These are phyloP conservation scores for Melipona beecheii DNA, from an alignment of 2,888 invertebrate genomes.

Conservation along the genomic window DNA sequence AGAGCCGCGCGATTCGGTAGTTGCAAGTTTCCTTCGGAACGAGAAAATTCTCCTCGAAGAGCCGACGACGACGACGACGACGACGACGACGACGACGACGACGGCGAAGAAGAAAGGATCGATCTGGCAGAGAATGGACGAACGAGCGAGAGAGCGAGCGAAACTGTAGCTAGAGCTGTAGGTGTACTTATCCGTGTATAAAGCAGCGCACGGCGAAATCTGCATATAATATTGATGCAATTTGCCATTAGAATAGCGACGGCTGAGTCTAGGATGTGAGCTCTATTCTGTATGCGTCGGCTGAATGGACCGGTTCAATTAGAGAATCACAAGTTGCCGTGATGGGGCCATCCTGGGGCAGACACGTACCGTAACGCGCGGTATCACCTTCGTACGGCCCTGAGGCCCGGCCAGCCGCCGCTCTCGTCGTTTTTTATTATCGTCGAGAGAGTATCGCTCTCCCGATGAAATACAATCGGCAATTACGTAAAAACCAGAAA, in stretches of 20 bases:
- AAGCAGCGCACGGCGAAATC: constrained; percentile 72
- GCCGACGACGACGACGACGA: background rate
- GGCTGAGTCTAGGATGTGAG: constrained; percentile 78
- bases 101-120: constrained; percentile 9
- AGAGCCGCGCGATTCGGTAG: too few species aligned
- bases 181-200: constrained; percentile 68
- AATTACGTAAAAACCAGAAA: constrained; percentile 59
- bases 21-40: too few species aligned
- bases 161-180: constrained; percentile 39
- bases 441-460: constrained; percentile 42
- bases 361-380: too few species aligned
- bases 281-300: constrained; percentile 78
- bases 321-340: constrained; percentile 82
- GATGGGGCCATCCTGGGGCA: constrained; percentile 81
- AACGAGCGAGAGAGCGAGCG: constrained; percentile 7
- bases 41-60: too few species aligned
- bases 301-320: constrained; percentile 82
- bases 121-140: background rate
- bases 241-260: constrained; percentile 80
- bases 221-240: constrained; percentile 82
- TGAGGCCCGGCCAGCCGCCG: constrained; percentile 51
- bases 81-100: background rate
- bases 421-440: constrained; percentile 70
- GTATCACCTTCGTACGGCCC: constrained; percentile 76
- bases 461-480: constrained; percentile 47